Evolutionary conservation across 1,140 invertebrate genomes (phyloP), one percentile per base, ranked within the genome.

Genomic region (Achatina immaculata): DNA sequence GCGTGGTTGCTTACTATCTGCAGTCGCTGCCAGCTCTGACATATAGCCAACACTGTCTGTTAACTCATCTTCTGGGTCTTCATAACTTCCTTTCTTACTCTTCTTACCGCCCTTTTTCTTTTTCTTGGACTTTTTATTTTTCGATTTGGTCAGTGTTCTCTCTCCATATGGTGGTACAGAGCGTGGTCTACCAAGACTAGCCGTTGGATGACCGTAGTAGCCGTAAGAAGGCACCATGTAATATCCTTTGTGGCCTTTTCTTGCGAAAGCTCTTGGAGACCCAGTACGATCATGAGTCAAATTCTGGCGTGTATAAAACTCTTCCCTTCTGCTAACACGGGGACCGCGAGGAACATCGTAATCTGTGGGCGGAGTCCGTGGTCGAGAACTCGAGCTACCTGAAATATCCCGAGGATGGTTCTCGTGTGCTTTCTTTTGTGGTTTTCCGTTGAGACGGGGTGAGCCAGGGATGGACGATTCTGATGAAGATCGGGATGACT

Each of bases 301-400:
- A n/a, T 45, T 81, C 65, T 82, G 83, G 28, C 81, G 78, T n/a
- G 78, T 82, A 40, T 88, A 85, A 76, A 86, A 85, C 43, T 85
- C 81, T 40, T 89, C 88, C 9, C 83, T 69, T 72, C 89, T 81
- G 79, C 89, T 90, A 48, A 65, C n/a, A 21, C 82, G n/a, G 14
- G 72, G 62, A 65, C 79, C 81, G 34, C 58, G 43, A 19, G 45
- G 40, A 40, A 65, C 19, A 21, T 88, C 87, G 79, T 90, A 89
- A 75, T 90, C 89, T 14, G 83, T 84, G 7, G 89, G 87, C 21
- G 89, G 89, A 1, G 86, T 88, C 48, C 69, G 81, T 0, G 88
- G 88, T 75, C 88, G 58, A 31, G 83, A 85, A 48, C 81, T 81
- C 31, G 81, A 80, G 34, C 80, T 82, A 36, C 78, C 79, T 19